phyloP scores from a whole-genome alignment of 2,888 invertebrate genomes.

The Amphipoea lucens region DNA sequence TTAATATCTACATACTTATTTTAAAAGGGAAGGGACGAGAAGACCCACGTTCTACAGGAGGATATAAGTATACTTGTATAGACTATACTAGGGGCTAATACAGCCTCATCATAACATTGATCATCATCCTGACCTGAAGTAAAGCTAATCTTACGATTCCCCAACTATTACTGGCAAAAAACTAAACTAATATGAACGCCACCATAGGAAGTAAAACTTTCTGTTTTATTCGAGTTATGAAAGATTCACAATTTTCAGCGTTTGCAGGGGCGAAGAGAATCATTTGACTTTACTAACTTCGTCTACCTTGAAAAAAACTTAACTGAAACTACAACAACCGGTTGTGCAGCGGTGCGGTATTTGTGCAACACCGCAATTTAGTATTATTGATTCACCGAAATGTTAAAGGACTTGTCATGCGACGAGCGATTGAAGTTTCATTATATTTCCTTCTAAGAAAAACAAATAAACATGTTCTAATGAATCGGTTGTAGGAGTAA shows the following conservation, averaged over 20 bases:
- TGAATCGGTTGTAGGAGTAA: background rate
- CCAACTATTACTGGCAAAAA: background rate
- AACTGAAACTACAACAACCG: background rate
- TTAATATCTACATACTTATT: background rate
- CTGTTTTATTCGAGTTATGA: conserved; percentile 23
- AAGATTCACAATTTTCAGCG: conserved; percentile 15
- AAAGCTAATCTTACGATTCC: background rate
- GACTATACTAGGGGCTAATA: background rate
- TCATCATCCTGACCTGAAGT: background rate
- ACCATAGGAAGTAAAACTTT: conserved; percentile 15
- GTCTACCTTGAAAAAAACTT: conserved; percentile 15
- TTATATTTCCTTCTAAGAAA: background rate
- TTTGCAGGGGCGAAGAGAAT: background rate
- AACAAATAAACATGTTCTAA: conserved; percentile 3
- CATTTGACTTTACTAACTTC: background rate
- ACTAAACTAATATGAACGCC: background rate
- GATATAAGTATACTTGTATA: background rate
- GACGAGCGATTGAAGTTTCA: background rate
- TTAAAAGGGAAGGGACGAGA: background rate
- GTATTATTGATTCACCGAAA: background rate
- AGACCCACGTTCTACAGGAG: background rate
- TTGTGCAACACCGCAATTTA: background rate
- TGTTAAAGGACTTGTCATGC: background rate
- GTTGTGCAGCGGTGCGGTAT: too few relatives aligned
- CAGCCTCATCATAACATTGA: background rate